Evolutionary conservation across 2,888 invertebrate genomes (phyloP).

Genomic region (Thymelicus sylvestris): DNA sequence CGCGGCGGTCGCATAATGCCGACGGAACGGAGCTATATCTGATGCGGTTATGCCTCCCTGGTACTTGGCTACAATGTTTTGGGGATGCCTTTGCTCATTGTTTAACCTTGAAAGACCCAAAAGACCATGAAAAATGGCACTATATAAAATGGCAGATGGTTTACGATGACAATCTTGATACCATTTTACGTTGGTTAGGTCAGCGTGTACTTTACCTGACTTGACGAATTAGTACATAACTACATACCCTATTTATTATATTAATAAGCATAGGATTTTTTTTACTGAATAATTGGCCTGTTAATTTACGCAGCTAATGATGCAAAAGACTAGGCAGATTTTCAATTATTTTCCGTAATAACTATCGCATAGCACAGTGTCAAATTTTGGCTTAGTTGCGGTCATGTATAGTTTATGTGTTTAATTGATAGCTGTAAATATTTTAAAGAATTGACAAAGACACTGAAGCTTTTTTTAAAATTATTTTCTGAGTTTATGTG

Average conservation of each 20-base stretch:
- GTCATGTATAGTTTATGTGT: too few species aligned
- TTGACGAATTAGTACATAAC: too few species aligned
- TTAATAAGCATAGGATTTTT: too few species aligned
- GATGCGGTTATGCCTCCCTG: slow-evolving; percentile 74
- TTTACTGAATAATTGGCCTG: slow-evolving; percentile 14
- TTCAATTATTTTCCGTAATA: neutral
- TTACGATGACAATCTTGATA: slow-evolving; percentile 44
- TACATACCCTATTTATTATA: too few species aligned
- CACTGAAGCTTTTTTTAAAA: too few species aligned
- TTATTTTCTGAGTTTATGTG: too few species aligned
- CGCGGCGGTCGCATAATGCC: slow-evolving; percentile 62
- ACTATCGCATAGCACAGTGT: too few species aligned
- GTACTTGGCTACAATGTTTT: slow-evolving; percentile 75
- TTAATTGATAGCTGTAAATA: too few species aligned
- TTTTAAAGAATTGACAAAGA: too few species aligned
- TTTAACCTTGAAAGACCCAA: slow-evolving; percentile 37
- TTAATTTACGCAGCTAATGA: neutral
- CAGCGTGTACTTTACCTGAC: too few species aligned
- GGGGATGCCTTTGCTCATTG: slow-evolving; percentile 65
- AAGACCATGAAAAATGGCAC: slow-evolving; percentile 40
- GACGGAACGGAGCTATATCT: slow-evolving; percentile 68
- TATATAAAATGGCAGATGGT: slow-evolving; percentile 56
- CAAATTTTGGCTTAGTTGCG: too few species aligned
- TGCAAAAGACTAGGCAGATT: neutral
- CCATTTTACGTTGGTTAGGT: too few species aligned